phyloP scores from a whole-genome alignment of 2,797 vertebrate genomes.

The Sebastes baramenuke region DNA sequence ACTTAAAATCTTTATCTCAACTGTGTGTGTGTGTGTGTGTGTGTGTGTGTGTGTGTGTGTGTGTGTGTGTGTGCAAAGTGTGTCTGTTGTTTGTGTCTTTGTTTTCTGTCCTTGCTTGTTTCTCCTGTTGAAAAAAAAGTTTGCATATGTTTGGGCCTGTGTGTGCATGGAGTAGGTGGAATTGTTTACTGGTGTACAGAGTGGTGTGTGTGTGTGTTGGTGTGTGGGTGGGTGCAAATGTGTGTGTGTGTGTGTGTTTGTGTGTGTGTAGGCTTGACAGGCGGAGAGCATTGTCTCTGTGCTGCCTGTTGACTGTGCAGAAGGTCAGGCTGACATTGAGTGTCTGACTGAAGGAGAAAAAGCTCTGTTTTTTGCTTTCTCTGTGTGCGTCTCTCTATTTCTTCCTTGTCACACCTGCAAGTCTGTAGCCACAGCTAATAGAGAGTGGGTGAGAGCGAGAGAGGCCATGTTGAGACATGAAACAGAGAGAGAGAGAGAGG shows the following conservation, averaged over 20 bases:
- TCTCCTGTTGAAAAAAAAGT: not conserved
- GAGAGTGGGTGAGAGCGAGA: not conserved
- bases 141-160: constrained; percentile 21
- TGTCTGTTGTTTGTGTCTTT: constrained; percentile 6
- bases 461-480: not conserved
- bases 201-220: constrained; percentile 17
- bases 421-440: constrained; percentile 1
- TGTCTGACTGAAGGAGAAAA: constrained; percentile 43
- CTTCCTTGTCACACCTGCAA: constrained; percentile 18
- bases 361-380: not conserved
- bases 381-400: not conserved
- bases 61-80: not conserved
- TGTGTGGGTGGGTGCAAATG: constrained; percentile 14
- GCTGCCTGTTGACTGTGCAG: constrained; percentile 66
- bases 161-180: constrained; percentile 31
- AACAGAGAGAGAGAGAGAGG: not conserved
- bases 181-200: constrained; percentile 46
- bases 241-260: constrained; percentile 24
- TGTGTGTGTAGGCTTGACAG: constrained; percentile 44
- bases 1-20: not conserved
- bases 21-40: not conserved
- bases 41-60: not conserved
- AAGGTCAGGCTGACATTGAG: constrained; percentile 68
- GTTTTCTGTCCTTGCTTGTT: not conserved
- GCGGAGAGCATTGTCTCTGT: constrained; percentile 40